Conservation (phyloP, 2,888 invertebrate species). For the Cephus pygmeus region DNA sequence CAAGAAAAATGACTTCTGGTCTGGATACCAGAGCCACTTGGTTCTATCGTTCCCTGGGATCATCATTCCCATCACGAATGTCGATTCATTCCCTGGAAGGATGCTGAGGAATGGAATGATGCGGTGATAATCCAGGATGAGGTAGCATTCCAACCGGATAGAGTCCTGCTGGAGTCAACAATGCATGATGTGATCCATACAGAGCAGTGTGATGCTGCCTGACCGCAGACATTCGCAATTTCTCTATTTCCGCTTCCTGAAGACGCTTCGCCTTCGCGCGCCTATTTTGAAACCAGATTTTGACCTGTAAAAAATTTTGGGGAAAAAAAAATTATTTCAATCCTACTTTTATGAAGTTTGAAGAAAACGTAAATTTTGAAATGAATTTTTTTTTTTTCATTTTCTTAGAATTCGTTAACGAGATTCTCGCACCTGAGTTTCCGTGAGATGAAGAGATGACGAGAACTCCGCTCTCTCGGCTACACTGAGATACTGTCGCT, state of each 20-base stretch:
- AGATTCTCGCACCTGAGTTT: slow-evolving; percentile 80
- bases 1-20: neutral
- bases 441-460: slow-evolving; percentile 89
- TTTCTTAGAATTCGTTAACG: slow-evolving; percentile 12
- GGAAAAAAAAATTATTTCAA: neutral
- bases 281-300: slow-evolving; percentile 96
- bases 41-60: slow-evolving; percentile 10
- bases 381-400: neutral
- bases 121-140: slow-evolving; percentile 52
- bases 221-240: slow-evolving; percentile 83
- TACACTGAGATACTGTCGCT: slow-evolving; percentile 97
- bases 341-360: neutral
- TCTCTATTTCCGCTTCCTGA: slow-evolving; percentile 97
- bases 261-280: slow-evolving; percentile 96
- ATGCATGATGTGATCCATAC: slow-evolving; percentile 57
- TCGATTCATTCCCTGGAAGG: slow-evolving; percentile 50
- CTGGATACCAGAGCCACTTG: slow-evolving; percentile 3
- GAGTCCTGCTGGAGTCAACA: slow-evolving; percentile 52
- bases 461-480: slow-evolving; percentile 98
- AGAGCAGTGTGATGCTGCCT: slow-evolving; percentile 62
- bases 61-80: neutral
- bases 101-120: slow-evolving; percentile 53
- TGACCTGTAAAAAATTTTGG: slow-evolving; percentile 71
- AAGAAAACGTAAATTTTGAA: neutral
- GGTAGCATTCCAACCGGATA: slow-evolving; percentile 59